Conservation (phyloP, 2,797 vertebrate genomes). For the Amblyraja radiata region DNA sequence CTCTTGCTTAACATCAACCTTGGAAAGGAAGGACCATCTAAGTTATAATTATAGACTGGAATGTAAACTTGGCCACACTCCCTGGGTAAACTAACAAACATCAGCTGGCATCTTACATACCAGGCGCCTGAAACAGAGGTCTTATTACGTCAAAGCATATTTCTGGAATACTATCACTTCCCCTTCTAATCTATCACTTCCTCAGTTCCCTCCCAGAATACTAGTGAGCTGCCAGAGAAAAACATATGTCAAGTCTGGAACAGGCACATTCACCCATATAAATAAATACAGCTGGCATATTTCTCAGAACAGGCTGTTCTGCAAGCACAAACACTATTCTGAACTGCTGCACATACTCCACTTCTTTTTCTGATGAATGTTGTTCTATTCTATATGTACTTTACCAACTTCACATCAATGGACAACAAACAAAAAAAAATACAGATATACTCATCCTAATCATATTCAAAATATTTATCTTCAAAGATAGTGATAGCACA, state of each 20-base stretch:
- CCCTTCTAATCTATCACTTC: neutral
- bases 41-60: slow-evolving; percentile 49
- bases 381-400: neutral
- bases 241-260: slow-evolving; percentile 23
- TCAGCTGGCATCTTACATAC: slow-evolving; percentile 49
- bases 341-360: neutral
- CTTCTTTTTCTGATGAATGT: neutral
- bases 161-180: slow-evolving; percentile 41
- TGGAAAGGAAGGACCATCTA: slow-evolving; percentile 42
- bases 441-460: neutral
- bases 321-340: neutral
- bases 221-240: slow-evolving; percentile 20
- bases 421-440: neutral
- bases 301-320: slow-evolving; percentile 35
- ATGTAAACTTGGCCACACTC: slow-evolving; percentile 53
- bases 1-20: slow-evolving; percentile 40
- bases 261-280: slow-evolving; percentile 29
- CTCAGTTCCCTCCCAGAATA: slow-evolving; percentile 32
- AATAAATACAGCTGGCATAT: slow-evolving; percentile 21
- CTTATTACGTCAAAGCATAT: slow-evolving; percentile 46
- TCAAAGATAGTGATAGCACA: neutral
- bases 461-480: neutral
- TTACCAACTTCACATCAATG: neutral
- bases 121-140: slow-evolving; percentile 44
- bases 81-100: slow-evolving; percentile 48